Evolutionary conservation across 2,797 vertebrate species (phyloP).

Genomic region (Ispidina picta): DNA sequence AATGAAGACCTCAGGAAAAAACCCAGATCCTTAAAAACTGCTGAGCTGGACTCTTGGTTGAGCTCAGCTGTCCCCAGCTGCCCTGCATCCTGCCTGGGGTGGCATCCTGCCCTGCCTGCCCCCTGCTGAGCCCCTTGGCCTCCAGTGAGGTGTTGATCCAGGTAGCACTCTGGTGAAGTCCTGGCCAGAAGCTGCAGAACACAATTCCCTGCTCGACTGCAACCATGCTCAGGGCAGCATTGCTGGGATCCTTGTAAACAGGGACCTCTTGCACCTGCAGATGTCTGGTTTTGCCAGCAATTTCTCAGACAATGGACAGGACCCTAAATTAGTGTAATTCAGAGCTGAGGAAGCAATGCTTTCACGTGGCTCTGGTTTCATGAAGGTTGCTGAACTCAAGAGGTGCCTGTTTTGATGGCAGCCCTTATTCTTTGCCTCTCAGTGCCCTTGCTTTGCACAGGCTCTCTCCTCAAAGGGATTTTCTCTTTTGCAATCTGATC

Average conservation of each 20-base stretch:
- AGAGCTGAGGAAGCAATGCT: background rate
- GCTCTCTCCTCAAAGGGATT: background rate
- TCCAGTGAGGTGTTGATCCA: background rate
- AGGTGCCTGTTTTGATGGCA: background rate
- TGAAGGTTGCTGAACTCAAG: fast-evolving
- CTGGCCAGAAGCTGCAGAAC: background rate
- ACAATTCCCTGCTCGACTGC: background rate
- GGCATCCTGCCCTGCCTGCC: fast-evolving
- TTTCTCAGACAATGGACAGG: background rate
- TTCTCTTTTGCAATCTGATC: constrained; percentile 22
- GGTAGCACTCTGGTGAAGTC: background rate
- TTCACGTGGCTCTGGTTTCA: background rate
- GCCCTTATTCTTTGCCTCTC: background rate
- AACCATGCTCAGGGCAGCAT: background rate
- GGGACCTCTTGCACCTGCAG: background rate
- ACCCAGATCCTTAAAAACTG: background rate
- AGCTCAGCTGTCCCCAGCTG: background rate
- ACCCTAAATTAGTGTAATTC: background rate
- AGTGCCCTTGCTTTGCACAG: background rate
- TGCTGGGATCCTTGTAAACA: background rate
- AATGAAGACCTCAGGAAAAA: background rate
- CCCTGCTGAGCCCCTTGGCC: background rate
- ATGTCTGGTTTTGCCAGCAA: background rate
- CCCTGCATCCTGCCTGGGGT: background rate
- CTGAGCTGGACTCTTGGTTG: background rate